A percentile compares a stretch with the other conserved stretches of the same genome.
Conservation (phyloP, 2,797 vertebrate genomes). For the Hapalemur alaotrensis region DNA sequence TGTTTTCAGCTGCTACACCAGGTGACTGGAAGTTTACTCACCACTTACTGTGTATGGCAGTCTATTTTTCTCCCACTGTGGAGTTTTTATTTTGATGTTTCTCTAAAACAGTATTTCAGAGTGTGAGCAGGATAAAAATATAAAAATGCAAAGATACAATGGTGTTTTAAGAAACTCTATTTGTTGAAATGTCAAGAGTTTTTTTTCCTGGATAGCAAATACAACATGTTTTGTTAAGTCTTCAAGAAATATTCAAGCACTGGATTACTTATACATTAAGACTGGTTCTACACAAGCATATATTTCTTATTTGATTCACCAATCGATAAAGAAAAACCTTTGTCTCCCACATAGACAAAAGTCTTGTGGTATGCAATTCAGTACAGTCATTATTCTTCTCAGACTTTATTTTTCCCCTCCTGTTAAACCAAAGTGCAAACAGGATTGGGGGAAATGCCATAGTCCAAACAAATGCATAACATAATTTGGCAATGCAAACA, state of each 20-base stretch:
- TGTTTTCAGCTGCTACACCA: not conserved
- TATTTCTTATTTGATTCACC: conserved; percentile 6
- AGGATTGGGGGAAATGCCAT: not conserved
- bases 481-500: not conserved
- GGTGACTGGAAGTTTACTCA: not conserved
- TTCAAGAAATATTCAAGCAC: not conserved
- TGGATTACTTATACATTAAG: not conserved
- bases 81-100: conserved; percentile 11
- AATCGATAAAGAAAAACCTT: conserved; percentile 1
- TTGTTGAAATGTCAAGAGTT: not conserved
- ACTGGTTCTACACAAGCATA: not conserved
- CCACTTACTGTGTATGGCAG: not conserved
- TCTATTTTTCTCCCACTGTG: not conserved
- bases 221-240: not conserved
- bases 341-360: not conserved
- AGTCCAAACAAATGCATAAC: not conserved
- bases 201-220: not conserved
- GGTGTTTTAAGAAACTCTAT: conserved; percentile 35
- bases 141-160: not conserved
- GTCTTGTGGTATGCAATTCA: not conserved
- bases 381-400: not conserved
- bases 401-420: not conserved
- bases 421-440: not conserved
- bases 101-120: conserved; percentile 21
- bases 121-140: not conserved